Base-by-base conservation (phyloP, 2,113 vertebrate species). In the Zapornia atra region DNA sequence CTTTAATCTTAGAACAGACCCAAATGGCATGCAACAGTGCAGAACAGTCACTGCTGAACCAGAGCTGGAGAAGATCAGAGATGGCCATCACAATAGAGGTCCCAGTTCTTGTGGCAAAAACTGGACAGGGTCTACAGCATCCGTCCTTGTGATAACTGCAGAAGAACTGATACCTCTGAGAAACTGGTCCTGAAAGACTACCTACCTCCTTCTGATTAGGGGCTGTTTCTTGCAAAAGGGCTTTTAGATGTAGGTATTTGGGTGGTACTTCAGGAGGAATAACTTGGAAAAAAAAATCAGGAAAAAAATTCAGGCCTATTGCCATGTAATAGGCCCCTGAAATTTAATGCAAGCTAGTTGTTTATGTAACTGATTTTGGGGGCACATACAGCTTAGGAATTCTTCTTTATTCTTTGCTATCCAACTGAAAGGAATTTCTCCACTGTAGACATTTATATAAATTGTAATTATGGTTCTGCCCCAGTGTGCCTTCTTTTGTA, bases 131-230 rank as follows among this genome's bases (percentile, higher is more conserved):
- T 68, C 17, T 10, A 4, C 5, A 2, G 5, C n/a, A 65, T 71
- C 4, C 3, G 13, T 77, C 13, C 25, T 82, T 82, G 29, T 64
- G 57, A 70, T 12, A 75, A 40, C 15, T 68, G 31, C 48, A 60
- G n/a, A 73, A 78, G 14, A 59, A 6, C 22, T 15, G 36, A 54
- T 15, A 59, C 11, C 29, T 42, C 34, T 79, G 57, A 87, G 65
- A 90, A 90, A 64, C 9, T 12, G 19, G 15, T 56, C 17, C 44
- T 79, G 57, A 34, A 34, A 65, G 42, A 51, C 33, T 38, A 28
- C 12, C 26, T 85, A 11, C 0, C 1, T 50, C 21, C n/a, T 72
- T 48, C 38, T 75, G n/a, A 5, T 24, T 1, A 2, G 36, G 8
- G 25, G 5, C 20, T 70, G 9, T 69, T 72, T 50, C 33, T 61